phyloP scores from a whole-genome alignment of 2,113 vertebrate species.

The Trichechus manatus region DNA sequence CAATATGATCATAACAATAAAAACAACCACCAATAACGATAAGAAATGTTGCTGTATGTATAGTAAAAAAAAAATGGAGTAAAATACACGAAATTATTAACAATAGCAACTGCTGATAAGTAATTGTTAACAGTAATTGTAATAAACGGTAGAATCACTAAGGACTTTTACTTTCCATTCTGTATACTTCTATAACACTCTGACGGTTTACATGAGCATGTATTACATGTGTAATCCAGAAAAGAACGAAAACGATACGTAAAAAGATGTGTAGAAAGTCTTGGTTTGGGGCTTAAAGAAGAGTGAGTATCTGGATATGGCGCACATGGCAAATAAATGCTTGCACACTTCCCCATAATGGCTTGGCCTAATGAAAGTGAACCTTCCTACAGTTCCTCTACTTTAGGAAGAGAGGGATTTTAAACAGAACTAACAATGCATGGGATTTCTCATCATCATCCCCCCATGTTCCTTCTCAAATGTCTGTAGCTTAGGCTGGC shows the following conservation, averaged over 20 bases:
- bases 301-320: background rate
- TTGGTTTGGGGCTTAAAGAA: background rate
- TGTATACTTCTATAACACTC: background rate
- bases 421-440: constrained; percentile 48
- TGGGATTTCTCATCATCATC: background rate
- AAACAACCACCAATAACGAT: background rate
- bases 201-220: background rate
- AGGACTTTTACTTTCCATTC: background rate
- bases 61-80: background rate
- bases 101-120: background rate
- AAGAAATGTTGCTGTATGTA: background rate
- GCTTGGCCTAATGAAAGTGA: background rate
- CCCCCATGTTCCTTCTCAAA: background rate
- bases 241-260: background rate
- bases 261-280: background rate
- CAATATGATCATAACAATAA: background rate
- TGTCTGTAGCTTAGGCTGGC: background rate
- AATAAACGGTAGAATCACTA: background rate
- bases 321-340: background rate
- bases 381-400: background rate
- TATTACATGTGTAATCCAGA: background rate
- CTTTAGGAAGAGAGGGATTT: background rate
- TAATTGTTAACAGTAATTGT: background rate
- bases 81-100: background rate
- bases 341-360: background rate